Evolutionary conservation across 2,888 invertebrate genomes (phyloP).

Genomic region (Drosophila acutilabella): DNA sequence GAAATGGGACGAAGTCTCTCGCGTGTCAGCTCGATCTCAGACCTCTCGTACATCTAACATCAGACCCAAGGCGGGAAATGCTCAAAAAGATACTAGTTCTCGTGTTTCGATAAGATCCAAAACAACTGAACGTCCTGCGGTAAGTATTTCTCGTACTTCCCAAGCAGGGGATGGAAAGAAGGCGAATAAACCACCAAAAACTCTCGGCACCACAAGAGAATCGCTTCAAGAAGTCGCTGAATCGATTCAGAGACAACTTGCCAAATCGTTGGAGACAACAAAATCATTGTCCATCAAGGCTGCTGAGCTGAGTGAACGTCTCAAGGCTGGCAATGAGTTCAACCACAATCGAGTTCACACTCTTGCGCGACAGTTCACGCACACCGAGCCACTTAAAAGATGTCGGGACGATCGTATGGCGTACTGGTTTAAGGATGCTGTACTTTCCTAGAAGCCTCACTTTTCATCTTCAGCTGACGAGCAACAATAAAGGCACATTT

Average conservation of each 20-base stretch:
- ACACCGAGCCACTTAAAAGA: constrained; percentile 34
- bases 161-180: neutral
- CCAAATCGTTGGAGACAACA: constrained; percentile 10
- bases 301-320: constrained; percentile 41
- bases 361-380: constrained; percentile 35
- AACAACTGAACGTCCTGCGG: neutral
- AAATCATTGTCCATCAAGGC: constrained; percentile 40
- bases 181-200: neutral
- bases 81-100: constrained; percentile 8
- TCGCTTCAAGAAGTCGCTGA: constrained; percentile 22
- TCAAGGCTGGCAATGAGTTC: constrained; percentile 58
- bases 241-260: constrained; percentile 13
- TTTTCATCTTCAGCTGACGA: neutral
- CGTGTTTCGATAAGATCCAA: constrained; percentile 18
- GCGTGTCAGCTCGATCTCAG: neutral
- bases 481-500: neutral
- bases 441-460: constrained; percentile 49
- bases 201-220: neutral
- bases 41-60: neutral
- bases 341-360: constrained; percentile 51
- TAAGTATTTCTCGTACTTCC: constrained; percentile 22
- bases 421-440: constrained; percentile 59
- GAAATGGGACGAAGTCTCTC: constrained; percentile 11
- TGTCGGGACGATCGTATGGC: constrained; percentile 60
- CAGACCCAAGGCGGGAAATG: neutral